Base-by-base conservation (phyloP, 2,888 invertebrate genomes). In the Resseliella maxima region DNA sequence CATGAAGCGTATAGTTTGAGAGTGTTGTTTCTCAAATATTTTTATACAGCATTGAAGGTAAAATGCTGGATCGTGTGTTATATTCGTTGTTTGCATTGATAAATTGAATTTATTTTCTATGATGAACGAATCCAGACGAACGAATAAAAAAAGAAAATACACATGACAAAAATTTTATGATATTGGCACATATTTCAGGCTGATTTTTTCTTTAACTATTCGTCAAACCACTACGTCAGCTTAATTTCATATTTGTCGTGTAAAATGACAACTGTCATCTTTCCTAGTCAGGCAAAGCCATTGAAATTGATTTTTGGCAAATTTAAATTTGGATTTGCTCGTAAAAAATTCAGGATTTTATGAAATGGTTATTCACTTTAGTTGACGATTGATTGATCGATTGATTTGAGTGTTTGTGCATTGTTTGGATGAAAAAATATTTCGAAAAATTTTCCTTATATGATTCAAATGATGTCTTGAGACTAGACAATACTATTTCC, bases 21-120 rank as follows among this genome's bases (percentile, higher is more conserved):
- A 59, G 24, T 12, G 59, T 59, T 12, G 59, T 27, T 10, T 59
- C 5, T 0, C 59, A 5, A n/a, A 27, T 8, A n/a, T 18, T 31
- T 35, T 12, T 35, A 31, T 31, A 31, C 31, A 72, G 31, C 2
- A 31, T 15, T 72, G 31, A 72, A 72, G 31, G 72, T 72, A 72
- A 72, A 72, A 72, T 35, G 31, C 31, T 72, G 72, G 72, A 72
- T 72, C 72, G 72, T 72, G 72, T 72, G 72, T 27, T 35, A 31
- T 72, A 72, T 72, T 72, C 31, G 72, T 72, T 72, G 72, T 72
- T 72, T 72, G 72, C 72, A 72, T 72, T 72, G 72, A 72, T 31
- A 72, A 72, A 72, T 72, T 72, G 72, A 72, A 72, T 72, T 72
- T 72, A 72, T 72, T 72, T 72, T 15, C 24, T 35, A 35, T 72